Conservation (phyloP, 2,113 vertebrate genomes). For the Hemibagrus wyckioides region DNA sequence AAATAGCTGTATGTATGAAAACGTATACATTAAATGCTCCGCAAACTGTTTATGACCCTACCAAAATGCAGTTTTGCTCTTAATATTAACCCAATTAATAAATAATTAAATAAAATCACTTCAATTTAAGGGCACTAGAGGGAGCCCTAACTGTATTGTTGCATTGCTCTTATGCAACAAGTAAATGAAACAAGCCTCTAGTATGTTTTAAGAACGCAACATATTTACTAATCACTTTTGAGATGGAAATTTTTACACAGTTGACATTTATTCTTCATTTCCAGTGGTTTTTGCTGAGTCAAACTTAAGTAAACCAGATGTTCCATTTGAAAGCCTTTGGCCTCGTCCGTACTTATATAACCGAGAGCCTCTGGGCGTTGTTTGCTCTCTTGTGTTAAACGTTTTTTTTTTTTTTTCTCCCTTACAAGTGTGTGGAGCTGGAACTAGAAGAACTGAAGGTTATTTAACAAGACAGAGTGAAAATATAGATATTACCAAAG, state of each 20-base stretch:
- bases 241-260: constrained; percentile 5
- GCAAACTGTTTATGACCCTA: neutral
- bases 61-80: neutral
- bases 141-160: constrained; percentile 12
- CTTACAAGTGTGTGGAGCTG: constrained; percentile 13
- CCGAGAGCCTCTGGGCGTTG: constrained; percentile 21
- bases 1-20: neutral
- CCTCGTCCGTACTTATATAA: constrained; percentile 49
- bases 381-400: constrained; percentile 42
- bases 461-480: constrained; percentile 14
- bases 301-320: constrained; percentile 45
- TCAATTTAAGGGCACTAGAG: constrained; percentile 35
- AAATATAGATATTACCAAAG: neutral
- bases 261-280: constrained; percentile 25
- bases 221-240: neutral
- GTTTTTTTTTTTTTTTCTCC: constrained; percentile 43
- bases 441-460: constrained; percentile 9
- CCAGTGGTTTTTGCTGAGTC: constrained; percentile 38
- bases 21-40: neutral
- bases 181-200: neutral
- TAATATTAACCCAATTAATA: neutral
- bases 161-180: constrained; percentile 8
- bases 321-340: constrained; percentile 43
- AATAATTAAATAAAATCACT: neutral
- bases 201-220: neutral